Percentiles rank a stretch among this genome's conserved stretches.
These are phyloP conservation scores for Tetropium fuscum DNA, from an alignment of 2,888 invertebrate genomes.

Conservation along the genomic window DNA sequence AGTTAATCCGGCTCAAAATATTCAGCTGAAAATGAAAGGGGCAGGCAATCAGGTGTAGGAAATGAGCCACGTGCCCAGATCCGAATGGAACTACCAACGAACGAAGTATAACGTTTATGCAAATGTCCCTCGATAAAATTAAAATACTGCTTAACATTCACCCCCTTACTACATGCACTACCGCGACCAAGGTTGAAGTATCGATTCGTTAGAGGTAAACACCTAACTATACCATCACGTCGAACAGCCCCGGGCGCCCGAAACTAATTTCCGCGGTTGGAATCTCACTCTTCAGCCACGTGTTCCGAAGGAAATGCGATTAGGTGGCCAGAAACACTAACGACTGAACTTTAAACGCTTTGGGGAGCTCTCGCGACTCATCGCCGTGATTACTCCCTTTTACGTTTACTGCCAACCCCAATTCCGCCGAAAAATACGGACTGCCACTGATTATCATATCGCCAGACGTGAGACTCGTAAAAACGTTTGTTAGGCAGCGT, in stretches of 20 bases:
- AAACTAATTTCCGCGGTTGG: conserved; percentile 28
- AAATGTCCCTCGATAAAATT: conserved; percentile 52
- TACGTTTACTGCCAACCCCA: no score
- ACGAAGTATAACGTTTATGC: conserved; percentile 55
- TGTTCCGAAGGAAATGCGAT: conserved; percentile 23
- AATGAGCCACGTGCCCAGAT: conserved; percentile 53
- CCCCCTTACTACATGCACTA: conserved; percentile 54
- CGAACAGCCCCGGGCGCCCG: conserved; percentile 7
- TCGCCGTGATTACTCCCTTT: neutral
- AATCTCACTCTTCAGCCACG: conserved; percentile 17
- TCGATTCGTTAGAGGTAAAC: conserved; percentile 44
- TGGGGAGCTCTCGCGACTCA: neutral
- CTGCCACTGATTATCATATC: no score
- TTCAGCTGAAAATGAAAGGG: conserved; percentile 12
- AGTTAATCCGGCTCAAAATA: conserved; percentile 17
- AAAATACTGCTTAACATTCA: conserved; percentile 51
- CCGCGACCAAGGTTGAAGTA: conserved; percentile 26
- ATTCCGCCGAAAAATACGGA: no score
- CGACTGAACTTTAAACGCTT: neutral
- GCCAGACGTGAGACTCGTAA: no score
- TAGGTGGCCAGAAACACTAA: neutral
- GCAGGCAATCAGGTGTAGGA: conserved; percentile 34
- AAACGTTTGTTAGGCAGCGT: neutral
- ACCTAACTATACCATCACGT: conserved; percentile 30
- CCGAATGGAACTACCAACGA: conserved; percentile 42